Base-by-base conservation (phyloP, 1,140 invertebrate species). In the Hermetia illucens region DNA sequence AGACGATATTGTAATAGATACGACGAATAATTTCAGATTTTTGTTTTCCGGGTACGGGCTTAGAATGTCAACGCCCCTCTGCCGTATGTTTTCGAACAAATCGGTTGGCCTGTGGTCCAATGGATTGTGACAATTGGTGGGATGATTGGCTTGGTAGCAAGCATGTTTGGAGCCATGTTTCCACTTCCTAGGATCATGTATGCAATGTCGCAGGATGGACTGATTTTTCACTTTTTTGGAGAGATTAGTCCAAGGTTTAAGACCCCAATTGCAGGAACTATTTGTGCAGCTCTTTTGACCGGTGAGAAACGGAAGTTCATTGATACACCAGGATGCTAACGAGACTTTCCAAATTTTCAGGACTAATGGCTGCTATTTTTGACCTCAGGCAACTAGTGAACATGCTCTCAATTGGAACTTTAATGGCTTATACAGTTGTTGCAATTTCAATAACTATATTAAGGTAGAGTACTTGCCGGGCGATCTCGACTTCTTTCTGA, bases 331-430 rank as follows among this genome's bases (percentile, higher is more conserved):
- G n/a, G n/a, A n/a, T n/a, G n/a, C n/a, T n/a, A 25, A 25, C n/a
- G 24, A 25, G 24, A 38, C 41, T 44, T 39, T 42, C 37, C 24
- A 8, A 19, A 8, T 49, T 67, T 61, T 29, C 63, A 75, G 88
- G 80, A 32, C 40, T 77, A 2, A 88, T 95, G 76, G 82, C 89
- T 1, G 72, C 82, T 12, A 52, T 94, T 19, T 94, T 96, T 57
- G 75, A 93, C 57, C 55, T 95, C 24, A 71, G 82, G 10, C 82
- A 90, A 53, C 64, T 96, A 17, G 86, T 95, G 9, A 84, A 91
- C 48, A 89, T 96, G 79, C 88, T 95, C 76, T 92, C 88, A 1
- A 94, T 96, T 48, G 91, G 91, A 36, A 95, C 91, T 1, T 62
- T 96, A 0, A 64, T 95, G 32, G 91, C 91, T 0, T 95, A 94